These are phyloP conservation scores for Phymorhynchus buccinoides DNA, from an alignment of 1,140 invertebrate species.

Conservation along the genomic window DNA sequence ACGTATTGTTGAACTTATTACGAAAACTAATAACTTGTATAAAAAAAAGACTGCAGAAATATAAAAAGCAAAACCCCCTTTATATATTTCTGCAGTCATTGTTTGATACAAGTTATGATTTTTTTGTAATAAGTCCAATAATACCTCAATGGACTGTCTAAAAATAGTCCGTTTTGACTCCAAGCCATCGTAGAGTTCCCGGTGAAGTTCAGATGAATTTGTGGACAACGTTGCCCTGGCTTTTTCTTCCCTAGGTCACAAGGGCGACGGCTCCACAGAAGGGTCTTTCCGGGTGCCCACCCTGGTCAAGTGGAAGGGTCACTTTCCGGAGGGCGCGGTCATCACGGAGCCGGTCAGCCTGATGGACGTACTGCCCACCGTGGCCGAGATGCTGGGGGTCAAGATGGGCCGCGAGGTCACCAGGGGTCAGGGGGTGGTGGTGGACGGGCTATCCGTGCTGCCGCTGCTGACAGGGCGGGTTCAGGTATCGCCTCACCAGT, in stretches of 20 bases:
- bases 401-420: conserved; percentile 41
- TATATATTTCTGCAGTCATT: too few relatives aligned
- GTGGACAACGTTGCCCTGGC: too few relatives aligned
- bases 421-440: conserved; percentile 47
- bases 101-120: too few relatives aligned
- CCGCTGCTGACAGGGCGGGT: conserved; percentile 56
- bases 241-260: conserved; percentile 68
- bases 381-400: conserved; percentile 57
- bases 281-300: conserved; percentile 75
- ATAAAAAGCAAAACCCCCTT: too few relatives aligned
- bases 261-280: conserved; percentile 72
- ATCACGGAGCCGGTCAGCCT: conserved; percentile 67
- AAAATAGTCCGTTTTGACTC: too few relatives aligned
- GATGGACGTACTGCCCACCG: conserved; percentile 74
- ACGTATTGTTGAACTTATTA: too few relatives aligned
- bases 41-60: too few relatives aligned
- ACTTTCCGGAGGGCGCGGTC: conserved; percentile 54
- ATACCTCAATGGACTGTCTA: too few relatives aligned
- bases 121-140: too few relatives aligned
- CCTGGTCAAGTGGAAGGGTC: conserved; percentile 67
- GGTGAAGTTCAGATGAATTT: too few relatives aligned
- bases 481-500: conserved; percentile 57
- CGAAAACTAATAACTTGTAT: too few relatives aligned
- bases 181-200: too few relatives aligned
- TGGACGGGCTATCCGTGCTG: conserved; percentile 67